phyloP scores from a whole-genome alignment of 1,140 invertebrate species.

The Caenorhabditis latens region DNA sequence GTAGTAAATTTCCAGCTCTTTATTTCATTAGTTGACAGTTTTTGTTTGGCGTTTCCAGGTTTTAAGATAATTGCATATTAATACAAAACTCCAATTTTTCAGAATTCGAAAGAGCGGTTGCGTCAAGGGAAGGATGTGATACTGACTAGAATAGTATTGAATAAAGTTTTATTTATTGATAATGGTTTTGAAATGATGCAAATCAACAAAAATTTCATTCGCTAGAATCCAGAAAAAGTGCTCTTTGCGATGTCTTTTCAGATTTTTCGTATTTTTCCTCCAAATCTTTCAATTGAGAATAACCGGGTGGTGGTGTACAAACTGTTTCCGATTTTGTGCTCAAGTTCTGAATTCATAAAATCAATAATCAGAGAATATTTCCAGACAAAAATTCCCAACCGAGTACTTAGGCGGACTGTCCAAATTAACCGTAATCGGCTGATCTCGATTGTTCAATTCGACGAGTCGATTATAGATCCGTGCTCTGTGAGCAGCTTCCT shows the following conservation, averaged over 20 bases:
- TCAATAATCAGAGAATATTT: too few species aligned
- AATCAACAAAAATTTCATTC: background rate
- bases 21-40: too few species aligned
- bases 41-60: too few species aligned
- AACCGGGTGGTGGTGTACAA: slow-evolving; percentile 10
- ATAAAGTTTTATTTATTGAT: background rate
- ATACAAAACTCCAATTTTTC: background rate
- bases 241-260: background rate
- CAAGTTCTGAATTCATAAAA: background rate
- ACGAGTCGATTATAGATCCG: background rate
- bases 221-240: slow-evolving; percentile 16
- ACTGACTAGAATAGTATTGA: background rate
- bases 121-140: background rate
- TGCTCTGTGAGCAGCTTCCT: background rate
- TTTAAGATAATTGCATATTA: too few species aligned
- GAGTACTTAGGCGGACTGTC: slow-evolving; percentile 41
- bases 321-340: background rate
- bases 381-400: background rate
- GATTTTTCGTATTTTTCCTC: background rate
- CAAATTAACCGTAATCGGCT: background rate
- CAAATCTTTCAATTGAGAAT: slow-evolving; percentile 17
- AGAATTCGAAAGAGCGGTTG: background rate
- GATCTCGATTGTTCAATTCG: background rate
- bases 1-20: background rate
- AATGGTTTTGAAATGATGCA: too few species aligned